These are phyloP conservation scores for Pampus argenteus DNA, from an alignment of 2,797 vertebrate species.

Conservation along the genomic window DNA sequence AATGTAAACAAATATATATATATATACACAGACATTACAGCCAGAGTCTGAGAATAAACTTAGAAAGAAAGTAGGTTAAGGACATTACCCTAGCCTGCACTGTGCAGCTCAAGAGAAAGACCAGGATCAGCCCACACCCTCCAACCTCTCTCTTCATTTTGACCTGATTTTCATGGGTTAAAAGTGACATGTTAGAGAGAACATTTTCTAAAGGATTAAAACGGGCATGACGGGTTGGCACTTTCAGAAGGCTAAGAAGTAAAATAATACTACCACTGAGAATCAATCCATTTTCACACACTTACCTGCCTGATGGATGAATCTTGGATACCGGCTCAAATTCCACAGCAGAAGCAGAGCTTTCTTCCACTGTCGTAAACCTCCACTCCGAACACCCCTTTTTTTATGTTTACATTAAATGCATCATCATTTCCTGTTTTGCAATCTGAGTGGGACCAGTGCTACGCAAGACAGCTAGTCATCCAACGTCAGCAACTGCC, in stretches of 20 bases:
- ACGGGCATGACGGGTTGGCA: background rate
- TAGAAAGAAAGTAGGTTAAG: background rate
- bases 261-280: background rate
- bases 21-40: background rate
- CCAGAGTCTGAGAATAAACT: background rate
- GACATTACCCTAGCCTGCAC: conserved; percentile 32
- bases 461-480: too few relatives aligned
- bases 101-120: conserved; percentile 34
- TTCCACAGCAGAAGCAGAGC: background rate
- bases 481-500: too few relatives aligned
- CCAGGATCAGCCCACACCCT: conserved; percentile 26
- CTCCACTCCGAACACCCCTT: conserved; percentile 42
- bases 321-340: conserved; percentile 24
- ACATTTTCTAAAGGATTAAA: background rate
- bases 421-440: background rate
- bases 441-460: background rate
- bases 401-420: background rate
- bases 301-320: conserved; percentile 36
- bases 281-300: background rate
- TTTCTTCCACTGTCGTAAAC: background rate
- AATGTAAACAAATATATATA: background rate
- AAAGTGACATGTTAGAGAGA: background rate
- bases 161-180: conserved; percentile 19
- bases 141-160: conserved; percentile 50
- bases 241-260: background rate